These are phyloP conservation scores for Nebria brevicollis DNA, from an alignment of 2,888 invertebrate species.

Conservation along the genomic window DNA sequence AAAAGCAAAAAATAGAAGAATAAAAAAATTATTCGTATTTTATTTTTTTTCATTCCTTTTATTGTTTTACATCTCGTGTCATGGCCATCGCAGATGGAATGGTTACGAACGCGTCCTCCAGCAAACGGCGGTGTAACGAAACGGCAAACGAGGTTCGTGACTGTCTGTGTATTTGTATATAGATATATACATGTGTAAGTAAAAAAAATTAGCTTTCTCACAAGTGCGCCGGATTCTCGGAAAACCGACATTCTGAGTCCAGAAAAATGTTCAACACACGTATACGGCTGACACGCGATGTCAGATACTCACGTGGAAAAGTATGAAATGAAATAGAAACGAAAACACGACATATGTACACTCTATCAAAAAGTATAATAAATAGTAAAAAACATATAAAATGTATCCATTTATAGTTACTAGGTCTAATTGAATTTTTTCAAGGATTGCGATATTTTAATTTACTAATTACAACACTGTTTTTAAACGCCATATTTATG, in stretches of 20 bases:
- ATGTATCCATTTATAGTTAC: too few species aligned
- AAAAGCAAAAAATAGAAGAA: slow-evolving; percentile 16
- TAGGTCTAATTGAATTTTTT: too few species aligned
- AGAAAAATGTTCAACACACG: slow-evolving; percentile 63
- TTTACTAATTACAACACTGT: too few species aligned
- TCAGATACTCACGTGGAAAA: slow-evolving; percentile 52
- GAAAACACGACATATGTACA: not conserved
- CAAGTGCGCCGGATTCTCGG: slow-evolving; percentile 62
- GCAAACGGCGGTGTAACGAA: not conserved
- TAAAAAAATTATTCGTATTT: slow-evolving; percentile 17
- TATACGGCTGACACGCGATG: slow-evolving; percentile 60
- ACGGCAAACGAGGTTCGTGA: slow-evolving; percentile 4
- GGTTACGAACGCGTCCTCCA: slow-evolving; percentile 14
- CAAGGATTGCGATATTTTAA: too few species aligned
- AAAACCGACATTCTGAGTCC: slow-evolving; percentile 62
- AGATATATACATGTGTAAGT: slow-evolving; percentile 38
- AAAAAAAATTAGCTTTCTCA: slow-evolving; percentile 61
- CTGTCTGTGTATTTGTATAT: slow-evolving; percentile 33
- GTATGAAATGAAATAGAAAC: not conserved
- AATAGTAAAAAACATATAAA: not conserved
- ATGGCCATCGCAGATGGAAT: slow-evolving; percentile 34
- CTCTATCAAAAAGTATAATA: not conserved
- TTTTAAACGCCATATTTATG: too few species aligned
- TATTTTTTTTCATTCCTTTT: slow-evolving; percentile 8
- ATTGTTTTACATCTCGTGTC: slow-evolving; percentile 31